Conservation (phyloP, 1,140 invertebrate genomes). For the Daktulosphaira vitifoliae region DNA sequence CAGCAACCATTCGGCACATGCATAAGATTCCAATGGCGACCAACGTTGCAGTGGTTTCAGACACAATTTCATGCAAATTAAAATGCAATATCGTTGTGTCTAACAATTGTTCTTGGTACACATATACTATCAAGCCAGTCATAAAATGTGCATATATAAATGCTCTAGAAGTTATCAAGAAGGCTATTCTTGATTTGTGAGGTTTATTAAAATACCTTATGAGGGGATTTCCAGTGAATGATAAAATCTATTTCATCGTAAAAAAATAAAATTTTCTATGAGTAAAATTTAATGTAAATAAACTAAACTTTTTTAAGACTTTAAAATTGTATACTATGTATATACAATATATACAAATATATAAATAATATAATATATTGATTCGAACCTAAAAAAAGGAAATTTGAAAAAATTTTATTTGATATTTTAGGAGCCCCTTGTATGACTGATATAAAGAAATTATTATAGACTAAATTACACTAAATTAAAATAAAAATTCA, state of each 20-base stretch:
- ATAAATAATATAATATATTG: too few species aligned
- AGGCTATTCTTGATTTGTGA: conserved; percentile 17
- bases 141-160: conserved; percentile 54
- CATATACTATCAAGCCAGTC: conserved; percentile 53
- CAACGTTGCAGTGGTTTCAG: conserved; percentile 19
- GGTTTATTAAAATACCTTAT: conserved; percentile 21
- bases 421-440: too few species aligned
- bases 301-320: too few species aligned
- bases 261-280: conserved; percentile 27
- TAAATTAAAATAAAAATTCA: too few species aligned
- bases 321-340: too few species aligned
- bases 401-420: too few species aligned
- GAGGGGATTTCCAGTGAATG: conserved; percentile 19
- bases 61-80: conserved; percentile 32
- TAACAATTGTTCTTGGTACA: conserved; percentile 52
- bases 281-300: too few species aligned
- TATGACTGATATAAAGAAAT: too few species aligned
- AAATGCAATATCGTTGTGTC: conserved; percentile 43
- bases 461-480: too few species aligned
- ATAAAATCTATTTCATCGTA: conserved; percentile 3
- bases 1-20: background rate
- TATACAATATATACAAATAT: too few species aligned
- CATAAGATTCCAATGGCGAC: conserved; percentile 37
- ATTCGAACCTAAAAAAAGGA: too few species aligned
- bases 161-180: conserved; percentile 24